A percentile compares a stretch with the other conserved stretches of the same genome.
These are phyloP conservation scores for Cryptomyrus ogoouensis DNA, from an alignment of 2,113 vertebrate genomes.

Conservation along the genomic window DNA sequence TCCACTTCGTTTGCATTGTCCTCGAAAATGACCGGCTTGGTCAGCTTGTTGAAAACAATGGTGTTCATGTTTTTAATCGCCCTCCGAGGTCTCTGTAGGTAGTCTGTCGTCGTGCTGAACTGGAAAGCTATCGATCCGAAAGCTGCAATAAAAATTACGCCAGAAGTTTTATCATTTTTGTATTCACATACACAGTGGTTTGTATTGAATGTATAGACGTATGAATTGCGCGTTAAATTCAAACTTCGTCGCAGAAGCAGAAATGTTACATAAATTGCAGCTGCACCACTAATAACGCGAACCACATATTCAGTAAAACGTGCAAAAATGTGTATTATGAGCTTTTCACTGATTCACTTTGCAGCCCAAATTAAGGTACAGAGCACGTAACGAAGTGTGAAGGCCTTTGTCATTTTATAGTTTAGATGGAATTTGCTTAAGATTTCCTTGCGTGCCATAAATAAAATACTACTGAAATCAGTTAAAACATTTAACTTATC, in stretches of 20 bases:
- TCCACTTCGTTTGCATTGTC: constrained; percentile 56
- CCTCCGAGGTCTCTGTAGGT: not conserved
- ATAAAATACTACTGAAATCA: not conserved
- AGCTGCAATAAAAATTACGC: not conserved
- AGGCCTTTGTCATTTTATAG: not conserved
- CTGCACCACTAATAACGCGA: not conserved
- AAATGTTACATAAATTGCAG: not conserved
- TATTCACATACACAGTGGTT: not conserved
- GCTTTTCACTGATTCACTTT: not conserved
- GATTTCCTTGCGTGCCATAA: not conserved
- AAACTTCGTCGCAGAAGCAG: not conserved
- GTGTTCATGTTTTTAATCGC: constrained; percentile 62
- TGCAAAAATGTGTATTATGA: not conserved
- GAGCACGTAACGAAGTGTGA: not conserved
- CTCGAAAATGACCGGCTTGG: constrained; percentile 66
- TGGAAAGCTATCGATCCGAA: not conserved
- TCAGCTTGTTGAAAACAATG: constrained; percentile 72
- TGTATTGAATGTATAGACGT: not conserved
- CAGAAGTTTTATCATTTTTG: not conserved
- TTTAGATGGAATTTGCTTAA: not conserved
- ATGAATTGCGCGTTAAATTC: not conserved
- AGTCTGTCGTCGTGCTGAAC: not conserved
- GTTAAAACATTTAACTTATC: not conserved
- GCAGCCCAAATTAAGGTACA: not conserved
- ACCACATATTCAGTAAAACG: not conserved